phyloP scores from a whole-genome alignment of 2,797 vertebrate genomes.

The Acipenser transmontanus region DNA sequence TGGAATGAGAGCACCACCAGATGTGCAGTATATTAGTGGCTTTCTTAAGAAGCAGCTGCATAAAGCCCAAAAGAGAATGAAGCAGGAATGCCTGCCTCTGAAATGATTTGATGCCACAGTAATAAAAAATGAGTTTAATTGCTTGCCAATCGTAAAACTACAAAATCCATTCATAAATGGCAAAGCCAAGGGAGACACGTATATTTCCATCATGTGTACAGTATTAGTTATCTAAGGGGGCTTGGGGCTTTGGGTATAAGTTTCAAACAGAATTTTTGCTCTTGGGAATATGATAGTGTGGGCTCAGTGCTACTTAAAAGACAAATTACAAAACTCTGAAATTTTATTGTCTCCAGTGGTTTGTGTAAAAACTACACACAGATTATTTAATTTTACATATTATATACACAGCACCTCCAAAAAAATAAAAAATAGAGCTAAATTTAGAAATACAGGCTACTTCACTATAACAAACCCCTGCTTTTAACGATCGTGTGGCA shows the following conservation, averaged over 20 bases:
- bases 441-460: no score
- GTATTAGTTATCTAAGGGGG: conserved; percentile 16
- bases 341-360: no score
- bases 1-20: conserved; percentile 28
- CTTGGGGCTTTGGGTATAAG: not conserved
- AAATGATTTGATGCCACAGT: conserved; percentile 29
- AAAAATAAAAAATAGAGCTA: no score
- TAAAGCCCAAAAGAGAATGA: conserved; percentile 14
- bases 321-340: no score
- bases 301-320: no score
- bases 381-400: no score
- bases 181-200: conserved; percentile 16
- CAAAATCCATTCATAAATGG: conserved; percentile 26
- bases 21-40: conserved; percentile 30
- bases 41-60: conserved; percentile 18
- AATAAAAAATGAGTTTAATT: conserved; percentile 22
- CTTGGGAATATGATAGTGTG: no score
- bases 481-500: no score
- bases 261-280: conserved; percentile 11
- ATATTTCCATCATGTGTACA: conserved; percentile 21
- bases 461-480: no score
- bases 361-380: no score
- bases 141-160: conserved; percentile 22
- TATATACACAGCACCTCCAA: no score
- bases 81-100: not conserved